Evolutionary conservation across 2,888 invertebrate genomes (phyloP).

Genomic region (Phengaris arion): DNA sequence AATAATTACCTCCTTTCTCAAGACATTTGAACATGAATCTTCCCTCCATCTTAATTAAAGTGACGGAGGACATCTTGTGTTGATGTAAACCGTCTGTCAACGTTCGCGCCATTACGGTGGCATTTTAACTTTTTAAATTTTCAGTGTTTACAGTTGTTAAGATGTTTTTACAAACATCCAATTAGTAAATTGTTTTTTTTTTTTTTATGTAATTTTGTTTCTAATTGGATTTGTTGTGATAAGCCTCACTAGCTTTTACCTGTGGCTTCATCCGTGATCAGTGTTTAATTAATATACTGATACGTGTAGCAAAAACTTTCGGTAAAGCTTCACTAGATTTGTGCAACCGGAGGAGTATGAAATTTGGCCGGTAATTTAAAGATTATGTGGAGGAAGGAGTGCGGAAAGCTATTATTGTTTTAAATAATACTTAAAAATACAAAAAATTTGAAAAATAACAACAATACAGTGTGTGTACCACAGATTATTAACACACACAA

Average conservation of each 20-base stretch:
- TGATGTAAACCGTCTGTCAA: conserved; percentile 74
- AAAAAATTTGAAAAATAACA: too few relatives aligned
- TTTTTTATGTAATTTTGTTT: not conserved
- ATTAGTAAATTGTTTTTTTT: conserved; percentile 33
- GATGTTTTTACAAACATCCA: conserved; percentile 40
- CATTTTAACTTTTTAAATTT: conserved; percentile 51
- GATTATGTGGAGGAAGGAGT: too few relatives aligned
- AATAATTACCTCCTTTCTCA: conserved; percentile 29
- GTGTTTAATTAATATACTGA: not conserved
- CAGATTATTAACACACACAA: too few relatives aligned
- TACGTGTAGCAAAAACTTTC: too few relatives aligned
- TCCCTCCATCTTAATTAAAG: conserved; percentile 54
- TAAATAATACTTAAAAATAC: too few relatives aligned
- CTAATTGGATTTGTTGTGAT: not conserved
- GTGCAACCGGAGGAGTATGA: too few relatives aligned
- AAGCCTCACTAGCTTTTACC: not conserved
- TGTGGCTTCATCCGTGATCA: not conserved
- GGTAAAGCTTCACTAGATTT: too few relatives aligned
- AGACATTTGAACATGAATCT: conserved; percentile 36
- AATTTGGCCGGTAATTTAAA: too few relatives aligned
- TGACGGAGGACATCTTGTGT: conserved; percentile 63
- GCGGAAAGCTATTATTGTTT: too few relatives aligned
- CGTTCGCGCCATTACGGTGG: conserved; percentile 50
- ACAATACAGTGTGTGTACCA: too few relatives aligned
- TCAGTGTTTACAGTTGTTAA: conserved; percentile 52